Base-by-base conservation (phyloP, 2,797 vertebrate genomes). In the Acipenser ruthenus region DNA sequence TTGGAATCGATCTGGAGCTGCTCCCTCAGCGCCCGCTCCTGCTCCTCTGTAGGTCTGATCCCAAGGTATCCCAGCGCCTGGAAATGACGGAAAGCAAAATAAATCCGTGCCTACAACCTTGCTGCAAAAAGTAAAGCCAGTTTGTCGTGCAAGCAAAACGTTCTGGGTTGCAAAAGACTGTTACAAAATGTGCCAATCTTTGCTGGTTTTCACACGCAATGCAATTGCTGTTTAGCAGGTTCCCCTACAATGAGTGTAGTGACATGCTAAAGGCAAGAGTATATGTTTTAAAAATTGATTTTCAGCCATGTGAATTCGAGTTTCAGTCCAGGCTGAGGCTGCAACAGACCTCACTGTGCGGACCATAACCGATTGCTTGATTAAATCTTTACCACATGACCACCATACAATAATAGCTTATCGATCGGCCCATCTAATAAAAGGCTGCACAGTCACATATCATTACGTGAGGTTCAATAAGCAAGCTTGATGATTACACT, bases 21-120 rank as follows among this genome's bases (percentile, higher is more conserved):
- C 71, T 92, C 87, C 79, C 84, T 81, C 69, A 96, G 74, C n/a
- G 72, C 71, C 80, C 88, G 91, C 6, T 85, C 81, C 76, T 96
- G 92, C 63, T 84, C 80, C 58, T 92, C 83, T 62, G 90, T 89
- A 64, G 91, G 90, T 63, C 89, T 89, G 73, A 93, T 80, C 63
- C 90, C 91, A 70, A 93, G 88, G 71, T 84, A 88, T 76, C 83
- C 84, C 70, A 93, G 71, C 68, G 90, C 88, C 93, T 93, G 66
- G 49, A 79, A 78, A 62, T 47, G 69, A 69, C 77, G 64, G 13
- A 37, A 3, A 5, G 37, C 55, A 58, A n/a, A 11, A 58, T 11
- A 58, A n/a, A 58, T 11, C 12, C 55, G 10, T 58, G 55, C 12
- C 15, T 4, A 58, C 12, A 58, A 11, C 6, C 55, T 37, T 37